Evolutionary conservation across 2,888 invertebrate species (phyloP).

Genomic region (Amblyjoppa proteus): DNA sequence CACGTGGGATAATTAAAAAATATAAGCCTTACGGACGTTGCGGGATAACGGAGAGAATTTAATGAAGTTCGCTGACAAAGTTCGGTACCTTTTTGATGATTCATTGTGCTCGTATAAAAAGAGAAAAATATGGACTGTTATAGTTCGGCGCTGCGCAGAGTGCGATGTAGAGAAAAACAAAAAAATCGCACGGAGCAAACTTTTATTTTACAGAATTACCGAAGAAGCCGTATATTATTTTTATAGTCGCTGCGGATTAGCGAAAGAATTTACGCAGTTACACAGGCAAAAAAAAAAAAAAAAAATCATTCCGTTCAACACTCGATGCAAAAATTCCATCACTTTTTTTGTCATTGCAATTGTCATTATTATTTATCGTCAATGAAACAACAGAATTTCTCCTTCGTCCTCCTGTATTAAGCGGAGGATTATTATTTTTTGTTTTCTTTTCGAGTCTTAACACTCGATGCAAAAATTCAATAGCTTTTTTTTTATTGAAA

Average conservation of each 20-base stretch:
- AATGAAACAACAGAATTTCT: no score
- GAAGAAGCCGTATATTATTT: neutral
- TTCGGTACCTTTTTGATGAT: neutral
- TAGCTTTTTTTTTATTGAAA: no score
- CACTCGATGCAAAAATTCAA: no score
- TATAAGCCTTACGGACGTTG: neutral
- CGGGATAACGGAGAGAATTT: neutral
- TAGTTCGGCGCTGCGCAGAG: neutral
- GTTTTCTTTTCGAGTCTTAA: no score
- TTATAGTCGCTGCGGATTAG: neutral
- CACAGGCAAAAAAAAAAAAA: neutral
- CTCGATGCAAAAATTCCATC: neutral
- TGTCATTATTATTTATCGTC: neutral
- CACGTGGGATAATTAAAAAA: slow-evolving; percentile 2
- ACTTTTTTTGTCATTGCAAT: no score
- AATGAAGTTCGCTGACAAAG: neutral
- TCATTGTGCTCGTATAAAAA: neutral
- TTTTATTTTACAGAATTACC: neutral
- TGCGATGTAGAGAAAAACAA: neutral
- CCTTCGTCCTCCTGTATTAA: neutral
- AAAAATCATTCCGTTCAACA: neutral
- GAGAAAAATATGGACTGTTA: neutral
- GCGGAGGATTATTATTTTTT: neutral
- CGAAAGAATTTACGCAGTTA: neutral
- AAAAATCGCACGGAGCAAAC: neutral